These are phyloP conservation scores for Mormyrus hasselquistii DNA, from an alignment of 2,797 vertebrate species.

Conservation along the genomic window DNA sequence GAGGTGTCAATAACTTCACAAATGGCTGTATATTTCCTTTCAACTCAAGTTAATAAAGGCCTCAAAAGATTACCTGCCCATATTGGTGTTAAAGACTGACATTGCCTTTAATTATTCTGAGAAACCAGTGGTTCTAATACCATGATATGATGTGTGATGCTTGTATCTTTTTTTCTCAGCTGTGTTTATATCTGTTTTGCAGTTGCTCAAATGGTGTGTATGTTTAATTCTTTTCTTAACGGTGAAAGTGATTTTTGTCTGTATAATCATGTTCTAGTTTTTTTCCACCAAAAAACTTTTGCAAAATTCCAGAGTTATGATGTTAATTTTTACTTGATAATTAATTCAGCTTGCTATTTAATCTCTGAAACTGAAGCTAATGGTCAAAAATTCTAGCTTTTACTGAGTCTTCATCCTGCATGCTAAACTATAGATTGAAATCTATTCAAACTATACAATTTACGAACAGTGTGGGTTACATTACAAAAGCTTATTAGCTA, in stretches of 20 bases:
- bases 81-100: background rate
- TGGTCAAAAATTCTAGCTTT: background rate
- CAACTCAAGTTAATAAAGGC: background rate
- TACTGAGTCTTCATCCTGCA: background rate
- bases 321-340: background rate
- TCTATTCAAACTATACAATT: background rate
- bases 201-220: background rate
- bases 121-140: background rate
- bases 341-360: background rate
- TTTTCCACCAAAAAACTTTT: background rate
- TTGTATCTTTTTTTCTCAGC: background rate
- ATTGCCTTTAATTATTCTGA: background rate
- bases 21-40: background rate
- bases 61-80: background rate
- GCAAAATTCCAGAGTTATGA: background rate
- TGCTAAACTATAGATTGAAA: background rate
- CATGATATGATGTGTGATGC: background rate
- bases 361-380: background rate
- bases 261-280: background rate
- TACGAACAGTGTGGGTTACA: background rate
- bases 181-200: background rate
- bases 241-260: background rate
- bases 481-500: background rate
- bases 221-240: background rate
- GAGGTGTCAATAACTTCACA: background rate